A percentile compares a stretch with the other conserved stretches of the same genome.
Evolutionary conservation across 2,113 vertebrate species (phyloP).

Genomic region (Melierax canorus): DNA sequence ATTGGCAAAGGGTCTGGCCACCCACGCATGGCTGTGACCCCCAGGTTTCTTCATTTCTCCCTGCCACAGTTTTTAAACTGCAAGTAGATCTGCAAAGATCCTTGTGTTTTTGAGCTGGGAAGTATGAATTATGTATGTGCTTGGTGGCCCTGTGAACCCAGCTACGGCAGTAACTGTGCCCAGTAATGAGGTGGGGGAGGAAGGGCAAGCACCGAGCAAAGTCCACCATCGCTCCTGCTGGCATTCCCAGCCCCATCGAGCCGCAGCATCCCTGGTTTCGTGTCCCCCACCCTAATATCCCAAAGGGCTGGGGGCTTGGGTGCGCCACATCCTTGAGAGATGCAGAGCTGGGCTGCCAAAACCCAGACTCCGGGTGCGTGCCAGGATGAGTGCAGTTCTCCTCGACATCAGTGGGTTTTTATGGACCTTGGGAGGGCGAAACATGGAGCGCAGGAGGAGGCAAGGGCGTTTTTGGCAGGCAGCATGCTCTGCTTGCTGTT

Average conservation of each 20-base stretch:
- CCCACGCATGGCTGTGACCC: fast-evolving
- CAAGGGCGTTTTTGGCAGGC: not conserved
- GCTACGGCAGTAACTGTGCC: not conserved
- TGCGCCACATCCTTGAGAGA: not conserved
- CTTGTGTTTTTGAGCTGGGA: not conserved
- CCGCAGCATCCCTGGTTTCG: fast-evolving
- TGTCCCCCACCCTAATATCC: not conserved
- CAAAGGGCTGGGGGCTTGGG: not conserved
- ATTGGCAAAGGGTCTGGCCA: not conserved
- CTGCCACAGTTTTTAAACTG: not conserved
- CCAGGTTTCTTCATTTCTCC: not conserved
- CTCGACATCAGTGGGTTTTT: fast-evolving
- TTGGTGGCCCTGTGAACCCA: not conserved
- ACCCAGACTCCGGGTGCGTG: not conserved
- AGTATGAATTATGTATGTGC: not conserved
- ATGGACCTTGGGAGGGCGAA: not conserved
- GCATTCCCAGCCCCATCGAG: fast-evolving
- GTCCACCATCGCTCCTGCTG: fast-evolving
- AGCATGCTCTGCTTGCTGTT: not conserved
- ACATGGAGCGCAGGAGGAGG: fast-evolving
- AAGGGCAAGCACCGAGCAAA: not conserved
- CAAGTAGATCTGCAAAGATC: not conserved
- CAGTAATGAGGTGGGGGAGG: not conserved
- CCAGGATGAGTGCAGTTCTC: not conserved
- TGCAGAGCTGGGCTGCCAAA: not conserved